Base-by-base conservation (phyloP, 2,888 invertebrate species). In the Gonocerus acuteangulatus region DNA sequence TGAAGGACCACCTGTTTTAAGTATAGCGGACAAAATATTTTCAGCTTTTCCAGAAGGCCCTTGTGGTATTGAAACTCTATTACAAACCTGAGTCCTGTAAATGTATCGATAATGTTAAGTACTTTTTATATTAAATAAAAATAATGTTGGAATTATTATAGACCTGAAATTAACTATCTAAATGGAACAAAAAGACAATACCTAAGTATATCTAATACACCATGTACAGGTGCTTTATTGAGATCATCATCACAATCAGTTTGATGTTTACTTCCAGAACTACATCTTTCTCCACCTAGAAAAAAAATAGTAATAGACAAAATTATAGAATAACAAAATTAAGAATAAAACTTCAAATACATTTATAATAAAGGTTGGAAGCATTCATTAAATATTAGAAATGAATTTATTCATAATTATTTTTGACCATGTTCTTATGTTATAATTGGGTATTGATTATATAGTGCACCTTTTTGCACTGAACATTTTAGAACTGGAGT, bases 1-100 rank as follows among this genome's bases (percentile, higher is more conserved):
- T 19, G 54, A 22, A 42, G 18, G 21, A 39, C 54, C 42, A 7
- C 47, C 47, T n/a, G 39, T 42, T 22, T 54, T 54, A n/a, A 54
- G 39, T 18, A 54, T 42, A 7, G 54, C 54, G 15, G 54, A 54
- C 4, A 54, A 54, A 9, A 54, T 22, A 11, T 54, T 54, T 54
- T 42, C 54, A 9, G 54, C 39, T 22, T 39, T 23, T n/a, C 15
- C 3, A 36, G 54, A 15, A 42, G 42, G 42, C 9, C 51, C 51
- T 2, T 54, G 39, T n/a, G 42, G 16, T 22, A 54, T 39, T n/a
- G 39, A 39, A 1, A 54, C 54, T 23, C 54, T 54, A 21, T 54
- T 42, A 22, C 54, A 54, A 1, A 54, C 54, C 21, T 54, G 39
- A 54, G 36, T 54, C 23, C 54, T 54, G 9, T 3, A 54, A 54